Base-by-base conservation (phyloP, 2,888 invertebrate genomes). In the Chironomus tentans region DNA sequence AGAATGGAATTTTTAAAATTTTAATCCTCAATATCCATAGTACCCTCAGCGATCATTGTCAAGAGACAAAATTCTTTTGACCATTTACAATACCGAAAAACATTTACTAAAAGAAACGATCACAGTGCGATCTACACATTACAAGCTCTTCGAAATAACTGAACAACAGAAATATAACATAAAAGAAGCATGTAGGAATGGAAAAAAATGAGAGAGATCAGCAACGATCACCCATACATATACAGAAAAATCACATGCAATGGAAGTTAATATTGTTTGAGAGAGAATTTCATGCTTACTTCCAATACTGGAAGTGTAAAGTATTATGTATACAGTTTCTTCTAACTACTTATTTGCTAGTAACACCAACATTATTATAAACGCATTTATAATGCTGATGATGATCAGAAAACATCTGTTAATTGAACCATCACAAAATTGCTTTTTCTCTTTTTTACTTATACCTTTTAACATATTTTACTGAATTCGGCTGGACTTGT, bases 361-460 rank as follows among this genome's bases (percentile, higher is more conserved):
- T 38, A 38, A 38, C 56, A 56, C 56, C 18, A 18, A 18, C n/a
- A 56, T 56, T 56, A n/a, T 56, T 18, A 15, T 18, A 56, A n/a
- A 15, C 5, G 56, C n/a, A 56, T 15, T 65, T 65, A 12, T 65
- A 21, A 10, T 24, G 10, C 7, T 65, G 24, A 73, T 61, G 72
- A 73, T 73, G 28, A 15, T 18, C 15, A 69, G 61, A 61, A 65
- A 73, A 73, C 72, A 73, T 73, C 72, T 73, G 72, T 73, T 73
- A 73, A 73, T 73, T 73, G 72, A 73, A 73, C 72, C 61, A 38
- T 73, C 72, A 73, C 61, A 13, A 73, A 72, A n/a, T 28, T 62
- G 2, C 28, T 62, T 73, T 28, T 62, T 38, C 4, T 56, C 56
- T 56, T 56, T 56, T 56, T 65, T 22, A 65, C 13, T 65, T 65